Evolutionary conservation across 2,888 invertebrate species (phyloP), one percentile per base, ranked within the genome.

Genomic region (Heliconius aoede): DNA sequence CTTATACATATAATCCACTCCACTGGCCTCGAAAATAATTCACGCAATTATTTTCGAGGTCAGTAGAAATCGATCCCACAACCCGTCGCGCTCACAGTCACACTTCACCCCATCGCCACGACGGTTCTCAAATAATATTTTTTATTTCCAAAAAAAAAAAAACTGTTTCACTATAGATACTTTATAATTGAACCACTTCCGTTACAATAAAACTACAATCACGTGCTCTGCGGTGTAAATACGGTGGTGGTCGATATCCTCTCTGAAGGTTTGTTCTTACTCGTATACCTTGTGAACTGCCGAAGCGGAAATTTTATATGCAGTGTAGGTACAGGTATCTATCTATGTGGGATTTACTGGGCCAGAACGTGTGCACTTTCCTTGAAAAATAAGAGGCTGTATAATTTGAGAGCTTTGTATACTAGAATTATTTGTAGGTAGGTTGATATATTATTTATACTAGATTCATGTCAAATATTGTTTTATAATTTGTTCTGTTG

Each of bases 181-280:
- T 26, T 30, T 55, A 32, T 55, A 55, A 68, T 51, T 51, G 28
- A 51, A 69, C n/a, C 69, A 69, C 51, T 76, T 73, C 67, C 69
- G 24, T 55, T 71, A 75, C 64, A 69, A 32, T 36, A 69, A 69
- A 55, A 69, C 5, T 30, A 68, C 1, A 55, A 55, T 55, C 69
- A 65, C 51, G 46, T 60, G 30, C n/a, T 46, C 24, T 60, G 74
- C 68, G 74, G 74, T 74, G 40, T 40, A 30, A 68, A 74, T 8
- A 60, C 40, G 74, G 68, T 68, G 8, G 46, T 51, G 46, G 36
- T n/a, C 13, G 36, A 30, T 60, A 58, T 76, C 60, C 69, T 71
- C 75, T 75, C 21, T 61, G 75, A 75, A 75, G 75, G 75, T 76
- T 51, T 58, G 32, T 71, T 76, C 64, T 55, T 71, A 72, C 69